Base-by-base conservation (phyloP, 2,797 vertebrate genomes). In the Rhadinocentrus ornatus region DNA sequence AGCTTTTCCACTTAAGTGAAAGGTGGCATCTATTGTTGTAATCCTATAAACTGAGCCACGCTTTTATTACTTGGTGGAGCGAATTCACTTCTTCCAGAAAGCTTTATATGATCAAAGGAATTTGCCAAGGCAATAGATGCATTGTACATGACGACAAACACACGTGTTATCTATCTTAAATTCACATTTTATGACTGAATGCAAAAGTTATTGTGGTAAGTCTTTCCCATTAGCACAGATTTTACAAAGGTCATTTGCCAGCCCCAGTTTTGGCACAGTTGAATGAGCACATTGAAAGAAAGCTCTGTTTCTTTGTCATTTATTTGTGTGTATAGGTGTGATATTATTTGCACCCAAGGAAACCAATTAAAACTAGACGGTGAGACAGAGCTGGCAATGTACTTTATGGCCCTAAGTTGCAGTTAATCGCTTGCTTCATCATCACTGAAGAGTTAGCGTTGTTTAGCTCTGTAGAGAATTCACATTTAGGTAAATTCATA, bases 131-230 rank as follows among this genome's bases (percentile, higher is more conserved):
- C 80, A 90, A 82, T 78, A 66, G 78, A 79, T 89, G 80, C 68
- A 89, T 87, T 87, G 85, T 86, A 63, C 64, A 39, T 53, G 18
- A 70, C 85, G 83, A 81, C 83, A 87, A 80, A 78, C 78, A 88
- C 86, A 89, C 60, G 46, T 89, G 81, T 82, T 90, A 73, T 90
- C 73, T 86, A 81, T 88, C 78, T 69, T 53, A 55, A 68, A 56
- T 72, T 77, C 61, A 35, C 69, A 75, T 80, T 91, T 91, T 88
- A 91, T 84, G 82, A 84, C 63, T 83, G 66, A 83, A 77, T 80
- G 75, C 84, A 71, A 69, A 75, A 82, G 78, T 82, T 72, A 84
- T 82, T 90, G 86, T 84, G 86, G 71, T 89, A 67, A 80, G 78
- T 57, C 69, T 69, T 29, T 50, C 65, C 69, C 52, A 85, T 91